Evolutionary conservation across 2,797 vertebrate genomes (phyloP).

Genomic region (Xiphorhynchus erythropygius): DNA sequence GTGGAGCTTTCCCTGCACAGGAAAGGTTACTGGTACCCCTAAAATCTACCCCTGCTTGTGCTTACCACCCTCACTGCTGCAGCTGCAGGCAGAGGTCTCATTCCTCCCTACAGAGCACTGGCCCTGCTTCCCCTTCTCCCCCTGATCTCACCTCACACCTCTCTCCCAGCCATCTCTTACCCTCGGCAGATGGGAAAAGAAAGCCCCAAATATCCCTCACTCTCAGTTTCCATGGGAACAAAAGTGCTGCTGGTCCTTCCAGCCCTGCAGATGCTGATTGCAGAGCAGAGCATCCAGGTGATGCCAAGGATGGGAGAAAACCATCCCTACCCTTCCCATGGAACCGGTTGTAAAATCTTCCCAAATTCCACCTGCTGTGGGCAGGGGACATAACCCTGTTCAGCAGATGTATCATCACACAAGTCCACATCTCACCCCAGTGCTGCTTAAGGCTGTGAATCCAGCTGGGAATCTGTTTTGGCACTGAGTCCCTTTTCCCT

Average conservation of each 20-base stretch:
- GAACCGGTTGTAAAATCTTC: neutral
- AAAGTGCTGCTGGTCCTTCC: conserved; percentile 31
- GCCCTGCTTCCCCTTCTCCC: neutral
- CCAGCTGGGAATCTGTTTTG: neutral
- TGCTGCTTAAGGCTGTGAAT: neutral
- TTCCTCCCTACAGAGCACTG: neutral
- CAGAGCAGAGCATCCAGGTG: neutral
- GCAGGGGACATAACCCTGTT: neutral
- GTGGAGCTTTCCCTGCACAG: neutral
- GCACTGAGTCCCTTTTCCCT: neutral
- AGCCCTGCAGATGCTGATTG: conserved; percentile 39
- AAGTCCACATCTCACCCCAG: neutral
- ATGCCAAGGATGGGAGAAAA: neutral
- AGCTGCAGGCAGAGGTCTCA: neutral
- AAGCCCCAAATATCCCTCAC: neutral
- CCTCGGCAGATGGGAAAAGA: neutral
- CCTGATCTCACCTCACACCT: neutral
- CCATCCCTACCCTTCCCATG: neutral
- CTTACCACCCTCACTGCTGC: neutral
- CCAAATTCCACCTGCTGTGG: neutral
- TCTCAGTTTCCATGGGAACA: conserved; percentile 59
- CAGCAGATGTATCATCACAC: neutral
- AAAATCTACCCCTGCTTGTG: neutral
- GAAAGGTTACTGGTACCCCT: neutral
- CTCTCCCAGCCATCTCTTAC: neutral